These are phyloP conservation scores for Tiaroga cobitis DNA, from an alignment of 2,797 vertebrate species.

Conservation along the genomic window DNA sequence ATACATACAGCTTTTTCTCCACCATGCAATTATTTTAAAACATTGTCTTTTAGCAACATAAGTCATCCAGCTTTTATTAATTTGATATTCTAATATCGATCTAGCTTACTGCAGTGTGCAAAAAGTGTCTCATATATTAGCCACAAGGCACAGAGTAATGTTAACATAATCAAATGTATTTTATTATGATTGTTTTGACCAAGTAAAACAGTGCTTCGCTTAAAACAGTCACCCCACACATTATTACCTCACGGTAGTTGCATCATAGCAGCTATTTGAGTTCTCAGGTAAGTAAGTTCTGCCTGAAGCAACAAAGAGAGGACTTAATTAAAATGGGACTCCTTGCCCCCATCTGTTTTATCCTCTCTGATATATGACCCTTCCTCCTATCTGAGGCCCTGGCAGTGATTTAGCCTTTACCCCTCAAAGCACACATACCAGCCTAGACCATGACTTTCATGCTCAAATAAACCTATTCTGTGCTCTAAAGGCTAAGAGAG, in stretches of 20 bases:
- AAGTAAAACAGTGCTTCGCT: not conserved
- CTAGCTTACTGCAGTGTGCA: too few species aligned
- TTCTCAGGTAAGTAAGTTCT: not conserved
- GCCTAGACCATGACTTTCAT: conserved; percentile 22
- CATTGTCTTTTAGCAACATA: too few species aligned
- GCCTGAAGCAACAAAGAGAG: not conserved
- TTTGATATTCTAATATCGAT: too few species aligned
- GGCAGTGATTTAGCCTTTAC: conserved; percentile 2
- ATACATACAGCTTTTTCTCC: not conserved
- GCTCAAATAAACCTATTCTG: not conserved
- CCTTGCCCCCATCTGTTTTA: not conserved
- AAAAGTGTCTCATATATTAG: too few species aligned
- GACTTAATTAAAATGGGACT: not conserved
- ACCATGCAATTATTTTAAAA: not conserved
- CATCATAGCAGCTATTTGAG: not conserved
- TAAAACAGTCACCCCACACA: not conserved
- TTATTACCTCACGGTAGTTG: not conserved
- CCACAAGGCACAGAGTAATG: not conserved
- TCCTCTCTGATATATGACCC: not conserved
- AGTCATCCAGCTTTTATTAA: too few species aligned
- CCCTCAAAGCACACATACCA: conserved; percentile 6
- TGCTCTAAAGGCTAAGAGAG: not conserved
- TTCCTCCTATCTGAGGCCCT: not conserved
- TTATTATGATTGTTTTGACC: not conserved
- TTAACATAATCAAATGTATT: not conserved